These are phyloP conservation scores for Listronotus bonariensis DNA, from an alignment of 1,140 invertebrate species.

Conservation along the genomic window DNA sequence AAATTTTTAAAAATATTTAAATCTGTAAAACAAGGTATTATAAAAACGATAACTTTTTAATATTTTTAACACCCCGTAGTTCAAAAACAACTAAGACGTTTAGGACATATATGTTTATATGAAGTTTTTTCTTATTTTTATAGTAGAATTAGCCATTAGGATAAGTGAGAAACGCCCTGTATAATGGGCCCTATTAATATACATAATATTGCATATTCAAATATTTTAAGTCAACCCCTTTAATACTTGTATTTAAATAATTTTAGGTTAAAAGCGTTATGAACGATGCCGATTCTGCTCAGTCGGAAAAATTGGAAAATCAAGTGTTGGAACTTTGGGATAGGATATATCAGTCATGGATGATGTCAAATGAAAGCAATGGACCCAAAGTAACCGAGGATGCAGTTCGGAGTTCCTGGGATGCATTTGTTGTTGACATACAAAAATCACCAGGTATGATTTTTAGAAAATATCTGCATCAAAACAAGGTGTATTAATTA, in stretches of 20 bases:
- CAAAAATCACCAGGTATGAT: conserved; percentile 69
- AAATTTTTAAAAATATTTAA: too few relatives aligned
- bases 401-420: conserved; percentile 72
- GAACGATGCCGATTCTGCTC: conserved; percentile 78
- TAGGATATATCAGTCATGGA: conserved; percentile 89
- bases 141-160: too few relatives aligned
- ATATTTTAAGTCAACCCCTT: conserved; percentile 6
- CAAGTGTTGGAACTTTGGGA: conserved; percentile 94
- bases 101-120: too few relatives aligned
- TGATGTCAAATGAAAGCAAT: conserved; percentile 65
- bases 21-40: too few relatives aligned
- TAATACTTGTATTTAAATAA: not conserved
- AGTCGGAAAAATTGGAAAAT: conserved; percentile 84
- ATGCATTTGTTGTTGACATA: conserved; percentile 72
- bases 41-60: too few relatives aligned
- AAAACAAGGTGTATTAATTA: too few relatives aligned
- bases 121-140: too few relatives aligned
- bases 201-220: not conserved
- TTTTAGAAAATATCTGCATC: not conserved
- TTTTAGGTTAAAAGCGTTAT: conserved; percentile 74
- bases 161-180: too few relatives aligned
- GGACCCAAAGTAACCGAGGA: conserved; percentile 72
- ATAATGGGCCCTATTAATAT: too few relatives aligned
- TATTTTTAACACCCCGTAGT: too few relatives aligned
- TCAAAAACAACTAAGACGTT: too few relatives aligned